Evolutionary conservation across 2,888 invertebrate species (phyloP), one percentile per base, ranked within the genome.

Genomic region (Cybosia mesomella): DNA sequence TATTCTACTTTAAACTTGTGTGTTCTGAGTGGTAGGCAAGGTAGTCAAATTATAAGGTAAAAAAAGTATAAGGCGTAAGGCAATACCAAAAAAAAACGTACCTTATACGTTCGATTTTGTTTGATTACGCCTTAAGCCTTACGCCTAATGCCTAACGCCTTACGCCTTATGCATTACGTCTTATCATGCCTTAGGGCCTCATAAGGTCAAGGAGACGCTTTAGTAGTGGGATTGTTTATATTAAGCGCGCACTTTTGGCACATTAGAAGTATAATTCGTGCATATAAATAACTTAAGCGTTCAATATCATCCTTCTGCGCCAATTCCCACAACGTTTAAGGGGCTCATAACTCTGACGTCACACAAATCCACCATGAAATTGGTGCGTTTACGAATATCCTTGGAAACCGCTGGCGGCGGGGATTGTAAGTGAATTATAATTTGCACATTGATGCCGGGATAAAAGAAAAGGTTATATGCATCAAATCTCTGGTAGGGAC

Each of bases 321-420:
- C 58, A 67, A 63, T 62, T 68, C 68, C 43, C 68, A 64, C 68
- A 43, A 34, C 54, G 36, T 67, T 21, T 36, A 49, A 58, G 62
- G 39, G 58, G 49, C 58, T 59, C 67, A 75, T 77, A 76, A 73
- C 71, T 76, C 68, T 61, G 74, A 72, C 59, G 67, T 67, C 73
- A 73, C 74, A 75, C 75, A 82, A 68, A 83, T 81, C 63, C 71
- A 71, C 76, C 77, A 72, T 83, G 76, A 83, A 83, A 83, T 82
- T 82, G 81, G 70, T 73, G 64, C 70, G 61, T 73, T 74, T 70
- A 59, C 68, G 64, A 67, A 67, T 68, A 68, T 53, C 36, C n/a
- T 55, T 54, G 21, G 58, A 62, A 49, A 62, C 32, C 67, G 64
- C 57, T 57, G 59, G 43, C 55, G 55, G 36, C 64, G 64, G 55